These are phyloP conservation scores for Erebia epiphron DNA, from an alignment of 2,888 invertebrate species.

Conservation along the genomic window DNA sequence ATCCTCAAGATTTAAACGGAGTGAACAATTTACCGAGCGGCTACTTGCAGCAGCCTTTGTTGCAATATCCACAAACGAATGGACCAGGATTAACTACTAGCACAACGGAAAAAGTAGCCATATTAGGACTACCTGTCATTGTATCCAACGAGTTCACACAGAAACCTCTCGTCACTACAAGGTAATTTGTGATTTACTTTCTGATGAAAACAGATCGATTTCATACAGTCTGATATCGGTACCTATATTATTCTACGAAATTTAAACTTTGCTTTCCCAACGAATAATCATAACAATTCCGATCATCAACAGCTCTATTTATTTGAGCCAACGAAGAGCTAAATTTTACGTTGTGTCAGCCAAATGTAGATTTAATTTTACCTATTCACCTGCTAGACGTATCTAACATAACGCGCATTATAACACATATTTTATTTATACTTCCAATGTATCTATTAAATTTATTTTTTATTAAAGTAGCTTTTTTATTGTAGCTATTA, in stretches of 20 bases:
- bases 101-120: conserved; percentile 1
- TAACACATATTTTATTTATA: no score
- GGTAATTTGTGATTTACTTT: not conserved
- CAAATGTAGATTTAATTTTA: no score
- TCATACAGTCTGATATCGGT: not conserved
- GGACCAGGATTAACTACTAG: not conserved
- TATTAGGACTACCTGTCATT: not conserved
- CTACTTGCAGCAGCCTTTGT: not conserved
- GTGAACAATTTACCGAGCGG: conserved; percentile 28
- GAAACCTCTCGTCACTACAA: not conserved
- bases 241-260: not conserved
- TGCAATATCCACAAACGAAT: not conserved
- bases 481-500: no score
- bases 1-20: conserved; percentile 25
- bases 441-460: no score
- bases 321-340: no score
- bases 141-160: not conserved
- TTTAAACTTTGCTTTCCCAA: no score
- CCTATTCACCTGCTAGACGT: no score
- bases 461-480: no score
- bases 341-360: no score
- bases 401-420: no score
- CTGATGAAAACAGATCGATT: not conserved
- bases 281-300: no score
- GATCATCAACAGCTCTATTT: no score